Evolutionary conservation across 2,113 vertebrate genomes (phyloP), one percentile per base, ranked within the genome.

Genomic region (Coregonus clupeaformis): DNA sequence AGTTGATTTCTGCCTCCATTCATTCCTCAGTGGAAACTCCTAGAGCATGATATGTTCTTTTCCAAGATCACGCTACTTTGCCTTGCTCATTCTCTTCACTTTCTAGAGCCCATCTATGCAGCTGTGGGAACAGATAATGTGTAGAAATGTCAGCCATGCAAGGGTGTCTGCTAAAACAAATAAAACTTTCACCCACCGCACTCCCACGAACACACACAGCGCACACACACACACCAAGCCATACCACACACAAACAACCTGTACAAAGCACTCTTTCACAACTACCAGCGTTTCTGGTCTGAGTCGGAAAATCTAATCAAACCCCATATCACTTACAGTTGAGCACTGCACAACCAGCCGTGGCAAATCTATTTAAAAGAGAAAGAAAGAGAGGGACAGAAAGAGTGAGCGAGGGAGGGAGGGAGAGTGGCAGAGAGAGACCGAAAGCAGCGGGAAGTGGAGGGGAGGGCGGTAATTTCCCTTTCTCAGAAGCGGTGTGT

Each of bases 391-490:
- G 63, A 49, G 69, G 66, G 52, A 29, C 32, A 87, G 80, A 83
- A 79, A 82, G 82, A 86, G 84, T 82, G 42, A 86, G 84, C 80
- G 42, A 62, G 70, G 59, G 11, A 65, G 84, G 67, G 70, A 84
- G 82, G 84, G 84, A 88, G 84, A 83, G 87, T 84, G 85, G 87
- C 84, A 84, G 88, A 85, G 85, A 89, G 85, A 84, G 89, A 87
- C 77, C 79, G 59, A 66, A 65, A 75, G 82, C 82, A 84, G 86
- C 85, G 85, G 85, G 85, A 88, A 86, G 76, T 82, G 65, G 52
- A 64, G 76, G 82, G 85, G 85, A 87, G 87, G 86, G 80, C 88
- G 90, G 87, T 92, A 87, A 91, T 91, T 92, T 93, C 91, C 91
- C 89, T 89, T 90, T 89, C 85, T 87, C 82, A 83, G 65, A 91